Evolutionary conservation across 2,888 invertebrate species (phyloP), one percentile per base, ranked within the genome.

Genomic region (Lasioglossum calceatum): DNA sequence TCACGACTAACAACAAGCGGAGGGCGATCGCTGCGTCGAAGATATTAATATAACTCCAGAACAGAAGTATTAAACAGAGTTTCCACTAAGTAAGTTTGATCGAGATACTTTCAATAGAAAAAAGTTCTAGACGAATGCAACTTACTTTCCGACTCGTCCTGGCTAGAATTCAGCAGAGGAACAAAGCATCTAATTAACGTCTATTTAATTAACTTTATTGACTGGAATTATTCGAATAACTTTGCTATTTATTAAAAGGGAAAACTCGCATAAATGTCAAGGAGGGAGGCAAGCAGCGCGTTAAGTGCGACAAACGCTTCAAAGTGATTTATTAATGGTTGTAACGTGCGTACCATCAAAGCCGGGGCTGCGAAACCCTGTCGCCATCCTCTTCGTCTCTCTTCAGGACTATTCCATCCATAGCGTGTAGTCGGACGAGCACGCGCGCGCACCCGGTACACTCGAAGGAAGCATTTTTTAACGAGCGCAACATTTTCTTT

Each of bases 271-370:
- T 84, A 58, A n/a, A n/a, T 12, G n/a, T 58, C 58, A 12, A 12
- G 12, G 23, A 27, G 72, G 71, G 0, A 36, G 42, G n/a, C 23
- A 39, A n/a, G 71, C 42, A n/a, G 71, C 42, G n/a, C 82, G 89
- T 86, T 85, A 84, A 79, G 44, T 71, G 86, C 86, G 88, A 88
- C 92, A 90, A 92, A 90, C 89, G 87, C 82, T 91, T 88, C 83
- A 85, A 86, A 88, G 89, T 93, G 93, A 94, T 94, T 94, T 94
- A 94, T 94, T 93, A 92, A 92, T 89, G 91, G 88, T 85, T 89
- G 90, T 92, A 93, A 93, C 90, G 85, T 71, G 90, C 86, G 88
- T 87, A 88, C 87, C 78, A 85, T 77, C 81, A 71, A 87, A 50
- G 54, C 77, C 47, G 72, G n/a, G 77, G 58, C n/a, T 85, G 58